Evolutionary conservation across 1,140 invertebrate species (phyloP), one percentile per base, ranked within the genome.

Genomic region (Cotesia vestalis): DNA sequence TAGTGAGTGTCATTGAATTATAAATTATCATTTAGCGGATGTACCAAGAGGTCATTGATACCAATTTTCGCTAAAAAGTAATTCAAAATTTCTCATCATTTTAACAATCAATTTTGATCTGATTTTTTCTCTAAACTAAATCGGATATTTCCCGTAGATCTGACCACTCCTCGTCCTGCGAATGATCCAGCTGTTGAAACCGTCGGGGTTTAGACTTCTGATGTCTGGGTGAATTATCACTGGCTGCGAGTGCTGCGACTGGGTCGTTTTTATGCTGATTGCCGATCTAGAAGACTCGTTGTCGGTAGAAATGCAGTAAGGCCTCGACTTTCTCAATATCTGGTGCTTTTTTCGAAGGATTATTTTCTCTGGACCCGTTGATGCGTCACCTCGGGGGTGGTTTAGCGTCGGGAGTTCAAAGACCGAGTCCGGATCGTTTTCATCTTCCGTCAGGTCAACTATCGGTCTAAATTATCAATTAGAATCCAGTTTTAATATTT

Each of bases 141-240:
- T 64, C 0, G 77, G 77, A 74, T 83, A 84, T 75, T 83, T 84
- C 55, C 83, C 83, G 57, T 84, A 84, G 8, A 84, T 57, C 5
- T 81, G 79, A 5, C 83, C 83, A 72, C 83, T 84, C 38, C 83
- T 77, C 0, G 83, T 84, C 62, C 76, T 78, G 8, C 83, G 76
- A 46, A 83, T 63, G n/a, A 84, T 34, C 82, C 81, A 84, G 3
- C 17, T 12, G 40, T 68, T 12, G 38, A 71, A 27, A 1, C 20
- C 3, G n/a, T 14, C 17, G 12, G 4, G 20, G 57, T 59, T 66
- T 9, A 59, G 4, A 3, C 20, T 71, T 27, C n/a, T 62, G 8
- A 20, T 61, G 52, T 46, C 53, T 5, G 64, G 74, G 71, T 0
- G 76, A 27, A 27, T 27, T 27, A 27, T 3, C 1, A 27, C 77